Percentiles rank a stretch among this genome's conserved stretches.
phyloP scores from a whole-genome alignment of 2,888 invertebrate species.

The Cheilosia soror region DNA sequence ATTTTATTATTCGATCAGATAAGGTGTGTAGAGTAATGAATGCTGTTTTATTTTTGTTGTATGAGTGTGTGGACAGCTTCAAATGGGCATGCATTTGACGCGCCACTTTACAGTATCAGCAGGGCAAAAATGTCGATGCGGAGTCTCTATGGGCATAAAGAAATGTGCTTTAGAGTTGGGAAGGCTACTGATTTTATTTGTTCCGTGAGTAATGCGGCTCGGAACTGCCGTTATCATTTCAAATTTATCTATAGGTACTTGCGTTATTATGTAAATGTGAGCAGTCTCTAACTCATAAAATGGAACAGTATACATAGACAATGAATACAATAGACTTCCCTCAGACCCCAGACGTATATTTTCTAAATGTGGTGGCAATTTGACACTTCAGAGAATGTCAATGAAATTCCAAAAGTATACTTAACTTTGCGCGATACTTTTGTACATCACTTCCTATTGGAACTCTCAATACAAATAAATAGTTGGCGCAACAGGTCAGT shows the following conservation, averaged over 20 bases:
- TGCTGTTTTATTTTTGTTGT: conserved; percentile 39
- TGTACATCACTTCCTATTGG: too few species aligned
- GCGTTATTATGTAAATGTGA: neutral
- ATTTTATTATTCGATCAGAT: conserved; percentile 29
- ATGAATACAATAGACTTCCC: too few species aligned
- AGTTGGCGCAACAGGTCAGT: too few species aligned
- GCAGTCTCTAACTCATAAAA: too few species aligned
- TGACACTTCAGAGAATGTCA: too few species aligned
- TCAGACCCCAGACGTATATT: too few species aligned
- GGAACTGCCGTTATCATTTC: neutral
- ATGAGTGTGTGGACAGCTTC: conserved; percentile 19
- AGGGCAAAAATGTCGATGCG: neutral
- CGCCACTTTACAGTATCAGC: conserved; percentile 2
- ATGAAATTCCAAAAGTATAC: too few species aligned
- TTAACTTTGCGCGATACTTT: too few species aligned
- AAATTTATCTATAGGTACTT: neutral
- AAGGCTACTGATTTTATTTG: conserved; percentile 9
- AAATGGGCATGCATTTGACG: conserved; percentile 22
- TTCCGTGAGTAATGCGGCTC: neutral
- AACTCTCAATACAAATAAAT: too few species aligned
- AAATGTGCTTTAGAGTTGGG: neutral
- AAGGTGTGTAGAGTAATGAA: conserved; percentile 41
- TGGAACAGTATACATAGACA: too few species aligned
- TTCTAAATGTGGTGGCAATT: too few species aligned
- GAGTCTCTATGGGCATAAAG: conserved; percentile 3